Base-by-base conservation (phyloP, 2,113 vertebrate genomes). In the Zeus faber region DNA sequence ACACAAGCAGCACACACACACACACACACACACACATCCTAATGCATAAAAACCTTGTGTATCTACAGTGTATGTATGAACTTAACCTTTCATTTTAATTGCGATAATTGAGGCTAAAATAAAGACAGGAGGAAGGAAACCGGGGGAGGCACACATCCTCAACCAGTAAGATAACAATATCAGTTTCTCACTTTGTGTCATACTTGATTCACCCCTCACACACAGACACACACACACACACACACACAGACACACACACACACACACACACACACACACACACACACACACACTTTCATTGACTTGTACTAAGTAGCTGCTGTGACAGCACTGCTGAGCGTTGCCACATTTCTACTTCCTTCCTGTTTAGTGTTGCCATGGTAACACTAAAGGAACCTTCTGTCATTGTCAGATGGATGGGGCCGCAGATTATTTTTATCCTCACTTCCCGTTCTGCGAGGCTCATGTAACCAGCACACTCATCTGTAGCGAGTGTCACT, bases 281-380 rank as follows among this genome's bases (percentile, higher is more conserved):
- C 17, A 43, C 17, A n/a, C 10, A 18, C 14, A 25, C 20, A 26
- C 27, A 21, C 25, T 13, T 33, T 25, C 31, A 16, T 1, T 5
- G 18, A 48, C 52, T 58, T 21, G 7, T 11, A 4, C 7, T 21
- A 10, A 11, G 20, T 44, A 4, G 7, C 18, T 10, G 41, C 2
- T 8, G 41, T 35, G 41, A 23, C 41, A 44, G 41, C 17, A 76
- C 67, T 75, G 74, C 85, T 84, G 79, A 85, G 72, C 68, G 74
- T 24, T 50, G 73, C 78, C 83, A 80, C 77, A 78, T 50, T 74
- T 67, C 52, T 48, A 76, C 77, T 86, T 85, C 80, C 82, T 85
- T 82, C 81, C 76, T 78, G 76, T 83, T 57, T 58, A 5, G 10
- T 6, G 72, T 74, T 58, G 44, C 67, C 69, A 80, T 77, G 63